phyloP scores from a whole-genome alignment of 2,797 vertebrate species.

The Sciurus vulgaris region DNA sequence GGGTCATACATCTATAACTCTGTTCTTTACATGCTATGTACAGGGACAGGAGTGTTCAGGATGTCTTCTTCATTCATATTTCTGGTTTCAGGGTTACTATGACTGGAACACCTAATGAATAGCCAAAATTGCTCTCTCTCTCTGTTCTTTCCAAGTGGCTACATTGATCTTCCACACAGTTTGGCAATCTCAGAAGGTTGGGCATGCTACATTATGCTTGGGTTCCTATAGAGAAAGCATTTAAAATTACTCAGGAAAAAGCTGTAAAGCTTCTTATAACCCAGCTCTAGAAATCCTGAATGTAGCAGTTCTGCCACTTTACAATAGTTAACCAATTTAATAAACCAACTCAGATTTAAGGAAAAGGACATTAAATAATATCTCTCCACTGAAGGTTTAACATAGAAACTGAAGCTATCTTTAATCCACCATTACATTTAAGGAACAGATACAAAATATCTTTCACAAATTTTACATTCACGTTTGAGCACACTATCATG shows the following conservation, averaged over 20 bases:
- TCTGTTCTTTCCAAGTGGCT: not conserved
- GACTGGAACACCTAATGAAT: not conserved
- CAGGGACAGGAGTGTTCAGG: not conserved
- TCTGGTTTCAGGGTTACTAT: not conserved
- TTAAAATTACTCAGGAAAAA: not conserved
- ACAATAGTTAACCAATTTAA: not conserved
- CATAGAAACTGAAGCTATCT: not conserved
- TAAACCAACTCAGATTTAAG: not conserved
- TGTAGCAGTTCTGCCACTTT: not conserved
- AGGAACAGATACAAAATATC: not conserved
- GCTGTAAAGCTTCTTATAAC: not conserved
- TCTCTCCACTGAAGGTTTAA: not conserved
- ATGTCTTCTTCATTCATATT: not conserved
- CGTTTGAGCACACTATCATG: not conserved
- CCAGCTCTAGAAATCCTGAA: not conserved
- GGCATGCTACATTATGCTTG: not conserved
- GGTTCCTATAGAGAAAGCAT: not conserved
- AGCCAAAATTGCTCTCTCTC: not conserved
- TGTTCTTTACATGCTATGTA: not conserved
- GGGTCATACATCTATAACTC: no score
- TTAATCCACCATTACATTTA: not conserved
- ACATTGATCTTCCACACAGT: not conserved
- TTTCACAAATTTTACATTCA: not conserved
- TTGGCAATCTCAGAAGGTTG: not conserved
- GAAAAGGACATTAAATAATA: not conserved